Percentiles rank a stretch among this genome's conserved stretches.
Conservation (phyloP, 2,113 vertebrate species). For the Sinocyclocheilus anophthalmus region DNA sequence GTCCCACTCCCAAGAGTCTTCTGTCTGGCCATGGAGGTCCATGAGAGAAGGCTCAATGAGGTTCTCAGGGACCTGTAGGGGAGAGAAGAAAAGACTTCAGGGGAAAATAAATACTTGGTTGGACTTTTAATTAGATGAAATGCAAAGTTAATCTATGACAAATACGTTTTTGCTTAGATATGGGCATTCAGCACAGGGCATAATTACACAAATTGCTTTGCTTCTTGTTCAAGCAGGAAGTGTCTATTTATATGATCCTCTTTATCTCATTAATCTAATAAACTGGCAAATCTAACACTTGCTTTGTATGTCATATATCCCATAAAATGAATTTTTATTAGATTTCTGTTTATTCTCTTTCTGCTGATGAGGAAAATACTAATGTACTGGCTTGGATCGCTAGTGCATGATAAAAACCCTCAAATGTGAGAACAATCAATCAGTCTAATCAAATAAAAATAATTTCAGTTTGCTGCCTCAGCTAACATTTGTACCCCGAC, state of each 20-base stretch:
- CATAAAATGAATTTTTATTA: conserved; percentile 82
- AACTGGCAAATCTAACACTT: conserved; percentile 68
- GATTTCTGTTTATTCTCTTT: conserved; percentile 84
- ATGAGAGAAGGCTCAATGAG: conserved; percentile 86
- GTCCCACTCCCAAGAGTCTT: conserved; percentile 97
- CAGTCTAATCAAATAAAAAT: conserved; percentile 80
- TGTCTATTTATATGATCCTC: conserved; percentile 76
- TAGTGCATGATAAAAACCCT: conserved; percentile 75
- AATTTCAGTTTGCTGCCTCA: conserved; percentile 72
- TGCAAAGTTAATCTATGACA: conserved; percentile 36
- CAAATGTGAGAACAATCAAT: conserved; percentile 75
- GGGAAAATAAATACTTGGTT: not conserved
- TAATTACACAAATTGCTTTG: conserved; percentile 78
- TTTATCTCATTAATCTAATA: conserved; percentile 77
- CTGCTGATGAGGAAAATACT: conserved; percentile 81
- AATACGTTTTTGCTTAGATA: conserved; percentile 75
- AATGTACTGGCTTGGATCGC: conserved; percentile 75
- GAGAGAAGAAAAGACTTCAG: conserved; percentile 24
- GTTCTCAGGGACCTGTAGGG: conserved; percentile 82
- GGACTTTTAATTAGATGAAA: conserved; percentile 47
- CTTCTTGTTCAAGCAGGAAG: conserved; percentile 74
- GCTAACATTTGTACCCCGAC: conserved; percentile 61
- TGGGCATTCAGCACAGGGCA: conserved; percentile 73
- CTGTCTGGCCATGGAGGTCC: conserved; percentile 82
- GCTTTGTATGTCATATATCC: conserved; percentile 64